A percentile compares a stretch with the other conserved stretches of the same genome.
phyloP scores from a whole-genome alignment of 2,113 vertebrate genomes.

The Pygathrix nemaeus region DNA sequence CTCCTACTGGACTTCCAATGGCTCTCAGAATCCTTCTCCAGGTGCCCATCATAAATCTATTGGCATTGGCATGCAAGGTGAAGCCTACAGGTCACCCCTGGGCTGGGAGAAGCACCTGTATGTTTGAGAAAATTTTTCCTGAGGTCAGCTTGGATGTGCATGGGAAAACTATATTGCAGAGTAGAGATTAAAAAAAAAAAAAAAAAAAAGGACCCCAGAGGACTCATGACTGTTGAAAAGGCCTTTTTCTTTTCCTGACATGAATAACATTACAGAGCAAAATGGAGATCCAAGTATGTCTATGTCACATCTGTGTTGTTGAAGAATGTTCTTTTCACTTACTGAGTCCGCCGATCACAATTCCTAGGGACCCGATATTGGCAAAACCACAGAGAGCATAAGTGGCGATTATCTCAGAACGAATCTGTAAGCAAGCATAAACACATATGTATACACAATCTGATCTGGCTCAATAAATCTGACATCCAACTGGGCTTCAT shows the following conservation, averaged over 20 bases:
- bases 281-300: not conserved
- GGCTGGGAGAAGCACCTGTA: not conserved
- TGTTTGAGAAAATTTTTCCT: not conserved
- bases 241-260: not conserved
- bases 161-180: not conserved
- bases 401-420: constrained; percentile 92
- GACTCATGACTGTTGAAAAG: not conserved
- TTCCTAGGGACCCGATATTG: constrained; percentile 90
- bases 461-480: not conserved
- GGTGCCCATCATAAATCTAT: not conserved
- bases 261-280: not conserved
- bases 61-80: not conserved
- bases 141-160: not conserved
- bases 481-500: not conserved
- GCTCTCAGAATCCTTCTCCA: not conserved
- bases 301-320: not conserved
- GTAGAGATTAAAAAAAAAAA: not conserved
- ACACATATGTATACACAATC: not conserved
- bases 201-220: not conserved
- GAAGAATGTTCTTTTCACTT: constrained; percentile 77
- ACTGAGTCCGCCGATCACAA: constrained; percentile 88
- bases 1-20: not conserved
- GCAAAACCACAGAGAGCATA: constrained; percentile 94
- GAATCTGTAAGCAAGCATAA: constrained; percentile 84
- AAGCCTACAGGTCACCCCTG: not conserved